These are phyloP conservation scores for Tetragnatha versicolor DNA, from an alignment of 1,140 invertebrate genomes.

Conservation along the genomic window DNA sequence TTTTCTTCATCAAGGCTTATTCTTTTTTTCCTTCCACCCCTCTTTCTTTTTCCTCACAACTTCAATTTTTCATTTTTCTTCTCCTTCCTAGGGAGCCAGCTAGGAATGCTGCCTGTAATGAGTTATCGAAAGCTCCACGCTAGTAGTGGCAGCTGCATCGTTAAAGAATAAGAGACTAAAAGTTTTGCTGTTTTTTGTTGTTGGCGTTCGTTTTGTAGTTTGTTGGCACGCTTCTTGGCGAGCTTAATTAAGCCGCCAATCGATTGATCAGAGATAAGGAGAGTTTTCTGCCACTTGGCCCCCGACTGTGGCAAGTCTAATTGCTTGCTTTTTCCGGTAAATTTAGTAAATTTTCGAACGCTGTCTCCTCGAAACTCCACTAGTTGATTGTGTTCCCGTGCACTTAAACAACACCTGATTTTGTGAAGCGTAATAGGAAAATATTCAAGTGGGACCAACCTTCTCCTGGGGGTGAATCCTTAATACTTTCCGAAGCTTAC, in stretches of 20 bases:
- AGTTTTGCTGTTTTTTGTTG: slow-evolving; percentile 16
- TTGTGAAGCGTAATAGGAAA: too few species aligned
- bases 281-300: slow-evolving; percentile 14
- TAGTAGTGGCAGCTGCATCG: slow-evolving; percentile 24
- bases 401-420: too few species aligned
- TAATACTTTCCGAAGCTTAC: too few species aligned
- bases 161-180: too few species aligned
- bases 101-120: slow-evolving; percentile 47
- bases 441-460: too few species aligned
- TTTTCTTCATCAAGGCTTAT: slow-evolving; percentile 53
- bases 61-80: slow-evolving; percentile 49
- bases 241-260: slow-evolving; percentile 48
- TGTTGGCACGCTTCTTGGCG: too few species aligned
- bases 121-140: slow-evolving; percentile 48
- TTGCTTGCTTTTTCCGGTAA: slow-evolving; percentile 41
- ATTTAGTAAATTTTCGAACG: slow-evolving; percentile 30
- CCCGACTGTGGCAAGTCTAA: slow-evolving; percentile 13
- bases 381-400: slow-evolving; percentile 4
- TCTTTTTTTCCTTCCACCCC: slow-evolving; percentile 20
- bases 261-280: slow-evolving; percentile 51
- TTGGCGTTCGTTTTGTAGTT: not conserved
- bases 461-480: too few species aligned
- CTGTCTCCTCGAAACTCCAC: slow-evolving; percentile 1
- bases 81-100: too few species aligned
- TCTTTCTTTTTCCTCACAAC: slow-evolving; percentile 10